Conservation (phyloP, 2,888 invertebrate species). For the Polyploca ridens region DNA sequence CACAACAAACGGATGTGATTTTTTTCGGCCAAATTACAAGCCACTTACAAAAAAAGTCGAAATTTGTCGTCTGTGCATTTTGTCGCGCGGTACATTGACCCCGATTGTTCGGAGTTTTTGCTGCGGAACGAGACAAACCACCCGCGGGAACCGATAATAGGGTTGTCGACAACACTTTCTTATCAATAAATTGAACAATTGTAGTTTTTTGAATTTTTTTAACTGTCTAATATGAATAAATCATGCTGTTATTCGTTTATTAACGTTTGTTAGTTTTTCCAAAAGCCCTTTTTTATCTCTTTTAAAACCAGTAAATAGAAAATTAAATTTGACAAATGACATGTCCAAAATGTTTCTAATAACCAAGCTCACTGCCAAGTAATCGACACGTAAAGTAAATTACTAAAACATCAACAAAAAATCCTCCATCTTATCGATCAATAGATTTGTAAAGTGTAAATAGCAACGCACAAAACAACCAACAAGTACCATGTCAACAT, state of each 20-base stretch:
- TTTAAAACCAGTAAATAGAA: too few species aligned
- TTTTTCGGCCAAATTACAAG: slow-evolving; percentile 24
- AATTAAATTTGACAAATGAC: too few species aligned
- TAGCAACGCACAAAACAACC: slow-evolving; percentile 21
- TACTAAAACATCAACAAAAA: too few species aligned
- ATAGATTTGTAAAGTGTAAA: slow-evolving; percentile 14
- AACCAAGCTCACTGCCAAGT: too few species aligned
- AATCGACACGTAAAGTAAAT: neutral
- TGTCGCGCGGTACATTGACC: slow-evolving; percentile 40
- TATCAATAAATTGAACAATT: neutral
- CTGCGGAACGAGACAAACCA: slow-evolving; percentile 40
- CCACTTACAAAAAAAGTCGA: slow-evolving; percentile 23
- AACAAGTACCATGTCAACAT: slow-evolving; percentile 40
- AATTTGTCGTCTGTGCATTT: slow-evolving; percentile 19
- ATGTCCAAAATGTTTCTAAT: too few species aligned
- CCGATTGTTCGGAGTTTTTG: slow-evolving; percentile 56
- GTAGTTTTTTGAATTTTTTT: too few species aligned
- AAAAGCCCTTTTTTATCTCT: too few species aligned
- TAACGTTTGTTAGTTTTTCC: too few species aligned
- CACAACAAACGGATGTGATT: slow-evolving; percentile 8
- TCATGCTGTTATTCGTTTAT: too few species aligned
- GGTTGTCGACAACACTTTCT: slow-evolving; percentile 23
- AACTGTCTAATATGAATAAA: too few species aligned
- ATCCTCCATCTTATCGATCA: neutral
- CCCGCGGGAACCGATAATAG: slow-evolving; percentile 32